These are phyloP conservation scores for Prochilodus magdalenae DNA, from an alignment of 2,113 vertebrate genomes.

Conservation along the genomic window DNA sequence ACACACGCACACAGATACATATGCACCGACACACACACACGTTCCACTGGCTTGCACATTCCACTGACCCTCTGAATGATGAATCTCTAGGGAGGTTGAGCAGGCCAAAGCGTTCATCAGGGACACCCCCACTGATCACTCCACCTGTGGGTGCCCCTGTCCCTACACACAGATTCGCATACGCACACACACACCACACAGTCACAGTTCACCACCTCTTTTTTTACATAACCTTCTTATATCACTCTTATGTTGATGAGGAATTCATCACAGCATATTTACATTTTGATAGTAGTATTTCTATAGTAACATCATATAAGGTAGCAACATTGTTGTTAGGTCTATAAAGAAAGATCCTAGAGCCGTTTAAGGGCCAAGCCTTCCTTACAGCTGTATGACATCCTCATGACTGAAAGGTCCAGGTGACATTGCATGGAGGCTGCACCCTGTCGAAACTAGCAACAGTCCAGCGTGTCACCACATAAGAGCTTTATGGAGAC, in stretches of 20 bases:
- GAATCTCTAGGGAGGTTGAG: constrained; percentile 35
- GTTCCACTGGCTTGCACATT: constrained; percentile 33
- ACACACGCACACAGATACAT: not conserved
- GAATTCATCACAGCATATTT: not conserved
- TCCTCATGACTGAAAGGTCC: constrained; percentile 13
- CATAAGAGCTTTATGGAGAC: constrained; percentile 50
- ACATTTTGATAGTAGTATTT: not conserved
- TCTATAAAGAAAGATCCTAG: not conserved
- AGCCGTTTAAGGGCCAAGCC: not conserved
- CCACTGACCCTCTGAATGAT: constrained; percentile 34
- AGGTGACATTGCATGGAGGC: constrained; percentile 20
- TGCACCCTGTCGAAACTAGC: constrained; percentile 64
- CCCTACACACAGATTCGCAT: not conserved
- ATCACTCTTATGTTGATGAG: not conserved
- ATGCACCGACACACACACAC: constrained; percentile 27
- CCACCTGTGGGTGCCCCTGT: constrained; percentile 21
- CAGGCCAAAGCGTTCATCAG: not conserved
- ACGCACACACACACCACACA: not conserved
- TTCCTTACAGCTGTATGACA: constrained; percentile 7
- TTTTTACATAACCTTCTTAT: constrained; percentile 1
- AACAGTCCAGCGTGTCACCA: constrained; percentile 71
- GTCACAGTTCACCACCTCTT: not conserved
- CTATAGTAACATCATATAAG: too few species aligned
- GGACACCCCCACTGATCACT: constrained; percentile 50
- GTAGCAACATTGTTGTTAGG: not conserved